Percentiles rank a stretch among this genome's conserved stretches.
These are phyloP conservation scores for Leucoptera coffeella DNA, from an alignment of 2,888 invertebrate genomes.

Conservation along the genomic window DNA sequence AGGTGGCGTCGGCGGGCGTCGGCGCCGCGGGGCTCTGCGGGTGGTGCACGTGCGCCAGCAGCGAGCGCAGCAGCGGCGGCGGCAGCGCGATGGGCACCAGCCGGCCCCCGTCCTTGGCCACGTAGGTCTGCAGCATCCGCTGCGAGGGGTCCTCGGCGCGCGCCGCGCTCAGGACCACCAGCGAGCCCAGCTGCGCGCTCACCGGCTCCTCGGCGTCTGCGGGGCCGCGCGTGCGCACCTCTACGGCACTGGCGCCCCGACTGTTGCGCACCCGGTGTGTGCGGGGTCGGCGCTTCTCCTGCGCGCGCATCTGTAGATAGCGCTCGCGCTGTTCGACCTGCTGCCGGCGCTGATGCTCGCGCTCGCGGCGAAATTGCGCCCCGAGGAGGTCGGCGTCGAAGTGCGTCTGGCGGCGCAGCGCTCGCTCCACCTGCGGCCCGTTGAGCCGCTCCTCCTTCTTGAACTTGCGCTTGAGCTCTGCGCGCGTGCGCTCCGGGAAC, in stretches of 20 bases:
- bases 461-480: constrained; percentile 87
- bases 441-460: constrained; percentile 85
- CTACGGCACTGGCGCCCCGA: background rate
- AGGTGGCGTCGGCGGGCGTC: too few relatives aligned
- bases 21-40: too few relatives aligned
- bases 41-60: too few relatives aligned
- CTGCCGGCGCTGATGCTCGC: constrained; percentile 14
- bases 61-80: constrained; percentile 22
- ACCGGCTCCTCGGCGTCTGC: constrained; percentile 10
- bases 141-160: constrained; percentile 32
- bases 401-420: constrained; percentile 60
- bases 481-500: constrained; percentile 72
- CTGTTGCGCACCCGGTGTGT: too few relatives aligned
- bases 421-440: constrained; percentile 66
- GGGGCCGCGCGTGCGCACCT: constrained; percentile 1
- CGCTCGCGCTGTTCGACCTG: constrained; percentile 12
- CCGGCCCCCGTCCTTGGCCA: constrained; percentile 23
- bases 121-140: constrained; percentile 39
- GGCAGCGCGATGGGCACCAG: constrained; percentile 29
- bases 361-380: constrained; percentile 22
- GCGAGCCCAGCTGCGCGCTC: constrained; percentile 31
- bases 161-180: constrained; percentile 33
- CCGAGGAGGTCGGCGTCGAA: constrained; percentile 51
- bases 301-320: constrained; percentile 36
- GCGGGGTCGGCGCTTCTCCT: too few relatives aligned